Percentiles rank a stretch among this genome's conserved stretches.
phyloP scores from a whole-genome alignment of 2,888 invertebrate genomes.

The Drosophila algonquin region DNA sequence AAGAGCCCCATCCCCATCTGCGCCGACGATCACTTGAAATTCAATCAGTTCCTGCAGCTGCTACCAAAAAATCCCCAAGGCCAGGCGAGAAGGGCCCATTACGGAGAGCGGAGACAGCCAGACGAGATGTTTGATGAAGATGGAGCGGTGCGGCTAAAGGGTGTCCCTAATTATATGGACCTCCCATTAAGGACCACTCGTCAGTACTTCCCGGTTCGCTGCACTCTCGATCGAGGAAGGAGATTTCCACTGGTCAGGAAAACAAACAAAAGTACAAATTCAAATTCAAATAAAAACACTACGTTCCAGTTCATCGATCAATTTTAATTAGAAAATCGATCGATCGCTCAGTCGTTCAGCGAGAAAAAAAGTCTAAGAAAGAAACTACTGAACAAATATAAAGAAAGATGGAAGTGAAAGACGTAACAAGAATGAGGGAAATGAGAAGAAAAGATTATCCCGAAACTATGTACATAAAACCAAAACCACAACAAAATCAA shows the following conservation, averaged over 20 bases:
- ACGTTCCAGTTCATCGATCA: constrained; percentile 57
- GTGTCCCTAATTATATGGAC: constrained; percentile 7
- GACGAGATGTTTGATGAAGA: neutral
- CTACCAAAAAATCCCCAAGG: constrained; percentile 26
- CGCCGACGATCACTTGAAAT: constrained; percentile 59
- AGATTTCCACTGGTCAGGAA: neutral
- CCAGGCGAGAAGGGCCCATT: constrained; percentile 10
- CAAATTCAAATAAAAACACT: neutral
- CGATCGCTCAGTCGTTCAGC: constrained; percentile 63
- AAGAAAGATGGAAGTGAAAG: neutral
- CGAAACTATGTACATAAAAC: neutral
- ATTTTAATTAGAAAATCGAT: constrained; percentile 67
- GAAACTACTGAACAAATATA: neutral
- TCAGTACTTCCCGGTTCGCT: constrained; percentile 56
- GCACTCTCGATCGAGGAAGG: constrained; percentile 30
- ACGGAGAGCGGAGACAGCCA: neutral
- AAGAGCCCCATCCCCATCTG: constrained; percentile 17
- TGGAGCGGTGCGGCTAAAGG: neutral
- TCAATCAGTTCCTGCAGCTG: constrained; percentile 55
- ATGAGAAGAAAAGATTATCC: neutral
- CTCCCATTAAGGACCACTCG: neutral
- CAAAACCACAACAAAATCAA: neutral
- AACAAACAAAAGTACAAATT: neutral
- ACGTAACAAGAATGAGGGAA: neutral
- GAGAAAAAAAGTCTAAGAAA: constrained; percentile 14